phyloP scores from a whole-genome alignment of 1,140 invertebrate species.

The Drosophila cardini region DNA sequence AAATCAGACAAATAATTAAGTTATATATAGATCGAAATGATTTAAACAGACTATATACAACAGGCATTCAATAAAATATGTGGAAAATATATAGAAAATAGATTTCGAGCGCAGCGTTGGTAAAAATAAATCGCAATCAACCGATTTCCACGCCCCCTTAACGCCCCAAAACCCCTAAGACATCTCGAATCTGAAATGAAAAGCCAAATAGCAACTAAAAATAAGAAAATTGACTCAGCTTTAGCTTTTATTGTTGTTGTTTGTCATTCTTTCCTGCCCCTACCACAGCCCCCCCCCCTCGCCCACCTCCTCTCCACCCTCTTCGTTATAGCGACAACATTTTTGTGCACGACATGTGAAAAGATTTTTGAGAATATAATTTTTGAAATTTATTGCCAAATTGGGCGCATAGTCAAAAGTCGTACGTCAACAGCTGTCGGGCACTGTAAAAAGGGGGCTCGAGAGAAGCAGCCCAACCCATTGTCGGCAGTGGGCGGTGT shows the following conservation, averaged over 20 bases:
- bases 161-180: not conserved
- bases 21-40: conserved; percentile 64
- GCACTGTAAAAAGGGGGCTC: conserved; percentile 17
- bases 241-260: conserved; percentile 55
- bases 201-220: conserved; percentile 61
- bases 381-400: conserved; percentile 82
- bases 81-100: conserved; percentile 26
- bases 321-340: conserved; percentile 57
- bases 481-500: not conserved
- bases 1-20: conserved; percentile 44
- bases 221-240: conserved; percentile 78
- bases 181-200: not conserved
- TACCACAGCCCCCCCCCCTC: not conserved
- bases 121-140: conserved; percentile 56
- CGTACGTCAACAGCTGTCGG: conserved; percentile 60
- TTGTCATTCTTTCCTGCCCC: conserved; percentile 25
- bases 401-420: conserved; percentile 65
- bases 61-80: conserved; percentile 42
- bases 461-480: not conserved
- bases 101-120: conserved; percentile 45
- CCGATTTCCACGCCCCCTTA: conserved; percentile 13
- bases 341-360: conserved; percentile 38
- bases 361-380: conserved; percentile 56
- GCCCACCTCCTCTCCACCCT: not conserved
- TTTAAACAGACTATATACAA: conserved; percentile 13